A percentile compares a stretch with the other conserved stretches of the same genome.
These are phyloP conservation scores for Aphis craccivora DNA, from an alignment of 1,140 invertebrate genomes.

Conservation along the genomic window DNA sequence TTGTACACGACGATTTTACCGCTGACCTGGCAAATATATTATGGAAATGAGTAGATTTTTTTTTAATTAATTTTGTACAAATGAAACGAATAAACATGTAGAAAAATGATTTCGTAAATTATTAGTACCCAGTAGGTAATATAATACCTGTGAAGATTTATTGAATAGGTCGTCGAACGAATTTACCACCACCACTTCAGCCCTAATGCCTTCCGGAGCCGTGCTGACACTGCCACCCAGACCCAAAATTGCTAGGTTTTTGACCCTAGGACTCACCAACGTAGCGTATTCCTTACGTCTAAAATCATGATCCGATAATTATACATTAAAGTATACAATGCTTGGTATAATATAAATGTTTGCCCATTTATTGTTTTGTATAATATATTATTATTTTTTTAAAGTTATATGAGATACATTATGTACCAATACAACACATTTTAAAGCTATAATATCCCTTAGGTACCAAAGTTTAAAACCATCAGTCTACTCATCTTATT, in stretches of 20 bases:
- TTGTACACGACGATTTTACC: slow-evolving; percentile 83
- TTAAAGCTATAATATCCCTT: no score
- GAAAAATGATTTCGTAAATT: no score
- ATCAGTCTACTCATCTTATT: no score
- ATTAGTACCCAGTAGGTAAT: no score
- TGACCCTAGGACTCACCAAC: slow-evolving; percentile 57
- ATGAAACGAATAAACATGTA: no score
- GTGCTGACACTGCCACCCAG: slow-evolving; percentile 60
- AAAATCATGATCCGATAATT: neutral
- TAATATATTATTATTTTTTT: no score
- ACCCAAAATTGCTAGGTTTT: slow-evolving; percentile 59
- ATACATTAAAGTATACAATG: neutral
- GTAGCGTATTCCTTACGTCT: slow-evolving; percentile 59
- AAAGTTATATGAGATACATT: no score
- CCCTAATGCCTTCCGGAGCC: slow-evolving; percentile 72
- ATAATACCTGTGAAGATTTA: slow-evolving; percentile 44
- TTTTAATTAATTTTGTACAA: neutral
- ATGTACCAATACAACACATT: no score
- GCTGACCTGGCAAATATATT: slow-evolving; percentile 63
- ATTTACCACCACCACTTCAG: slow-evolving; percentile 74
- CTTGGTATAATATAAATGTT: neutral
- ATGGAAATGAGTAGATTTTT: neutral
- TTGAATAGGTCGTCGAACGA: slow-evolving; percentile 71
- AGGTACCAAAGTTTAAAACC: no score
- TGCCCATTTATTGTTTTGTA: neutral